Evolutionary conservation across 2,888 invertebrate species (phyloP).

Genomic region (Biston stratarius): DNA sequence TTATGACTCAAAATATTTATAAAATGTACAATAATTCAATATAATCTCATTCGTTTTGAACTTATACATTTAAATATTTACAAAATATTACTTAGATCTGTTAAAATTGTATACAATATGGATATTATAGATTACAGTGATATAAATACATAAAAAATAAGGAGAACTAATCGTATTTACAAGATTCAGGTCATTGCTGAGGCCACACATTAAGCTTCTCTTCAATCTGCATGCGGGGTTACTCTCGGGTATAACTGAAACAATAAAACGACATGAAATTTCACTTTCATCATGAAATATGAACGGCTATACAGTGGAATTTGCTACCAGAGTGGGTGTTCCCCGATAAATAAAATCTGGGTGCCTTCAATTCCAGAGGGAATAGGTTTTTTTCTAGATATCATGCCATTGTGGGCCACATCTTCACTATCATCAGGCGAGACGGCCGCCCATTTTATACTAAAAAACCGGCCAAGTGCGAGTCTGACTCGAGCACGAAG

Average conservation of each 20-base stretch:
- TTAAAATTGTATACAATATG: slow-evolving; percentile 85
- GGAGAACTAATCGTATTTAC: slow-evolving; percentile 80
- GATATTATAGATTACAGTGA: slow-evolving; percentile 80
- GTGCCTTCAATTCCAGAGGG: no score
- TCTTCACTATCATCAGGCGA: no score
- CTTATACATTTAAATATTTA: slow-evolving; percentile 81
- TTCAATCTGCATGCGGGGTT: slow-evolving; percentile 84
- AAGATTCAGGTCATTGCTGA: slow-evolving; percentile 70
- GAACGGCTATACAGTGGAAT: no score
- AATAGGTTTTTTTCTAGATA: no score
- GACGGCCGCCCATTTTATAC: no score
- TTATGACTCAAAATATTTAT: slow-evolving; percentile 83
- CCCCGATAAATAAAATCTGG: no score
- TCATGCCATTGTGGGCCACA: no score
- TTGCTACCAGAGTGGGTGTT: no score
- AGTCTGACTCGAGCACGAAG: no score
- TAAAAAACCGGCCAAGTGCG: no score
- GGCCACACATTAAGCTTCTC: slow-evolving; percentile 54
- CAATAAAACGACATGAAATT: slow-evolving; percentile 43
- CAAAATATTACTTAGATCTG: slow-evolving; percentile 82
- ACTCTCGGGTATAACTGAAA: slow-evolving; percentile 89
- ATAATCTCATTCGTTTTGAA: slow-evolving; percentile 85
- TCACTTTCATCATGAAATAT: no score
- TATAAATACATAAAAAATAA: slow-evolving; percentile 86
- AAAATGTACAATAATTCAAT: slow-evolving; percentile 80